Percentiles rank a stretch among this genome's conserved stretches.
Evolutionary conservation across 2,797 vertebrate species (phyloP).

Genomic region (Erethizon dorsatum): DNA sequence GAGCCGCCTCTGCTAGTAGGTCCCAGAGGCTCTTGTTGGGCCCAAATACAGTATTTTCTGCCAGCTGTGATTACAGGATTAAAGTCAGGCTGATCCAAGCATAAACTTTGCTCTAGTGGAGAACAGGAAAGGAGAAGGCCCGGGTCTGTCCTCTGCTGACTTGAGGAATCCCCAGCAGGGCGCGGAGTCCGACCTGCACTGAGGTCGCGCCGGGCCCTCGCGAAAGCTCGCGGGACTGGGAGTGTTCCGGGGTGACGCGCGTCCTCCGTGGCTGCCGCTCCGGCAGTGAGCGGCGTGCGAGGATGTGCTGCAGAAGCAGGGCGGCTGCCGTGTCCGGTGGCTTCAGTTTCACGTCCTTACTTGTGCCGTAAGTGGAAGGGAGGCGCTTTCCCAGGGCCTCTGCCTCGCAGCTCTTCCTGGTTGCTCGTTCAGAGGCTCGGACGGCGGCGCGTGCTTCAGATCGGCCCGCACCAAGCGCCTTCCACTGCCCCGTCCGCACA

Average conservation of each 20-base stretch:
- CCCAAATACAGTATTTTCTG: background rate
- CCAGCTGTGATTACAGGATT: background rate
- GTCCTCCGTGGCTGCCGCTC: background rate
- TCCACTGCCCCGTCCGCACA: too few species aligned
- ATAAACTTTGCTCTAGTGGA: background rate
- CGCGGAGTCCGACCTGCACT: background rate
- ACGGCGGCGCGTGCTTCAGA: too few species aligned
- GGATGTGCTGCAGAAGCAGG: background rate
- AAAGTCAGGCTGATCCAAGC: background rate
- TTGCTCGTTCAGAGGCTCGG: background rate
- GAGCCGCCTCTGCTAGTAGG: too few species aligned
- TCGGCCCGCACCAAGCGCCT: too few species aligned
- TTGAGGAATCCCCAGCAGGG: background rate
- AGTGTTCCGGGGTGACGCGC: background rate
- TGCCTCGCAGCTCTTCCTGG: background rate
- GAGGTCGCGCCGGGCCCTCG: background rate
- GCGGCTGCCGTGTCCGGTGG: background rate
- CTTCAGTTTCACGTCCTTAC: background rate
- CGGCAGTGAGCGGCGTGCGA: background rate
- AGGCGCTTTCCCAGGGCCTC: background rate
- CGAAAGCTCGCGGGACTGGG: background rate
- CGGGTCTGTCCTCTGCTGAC: background rate
- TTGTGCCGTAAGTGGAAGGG: background rate
- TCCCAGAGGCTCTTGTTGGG: background rate
- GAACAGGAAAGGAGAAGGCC: background rate